Conservation (phyloP, 2,113 vertebrate species). For the Dermatemys mawii region DNA sequence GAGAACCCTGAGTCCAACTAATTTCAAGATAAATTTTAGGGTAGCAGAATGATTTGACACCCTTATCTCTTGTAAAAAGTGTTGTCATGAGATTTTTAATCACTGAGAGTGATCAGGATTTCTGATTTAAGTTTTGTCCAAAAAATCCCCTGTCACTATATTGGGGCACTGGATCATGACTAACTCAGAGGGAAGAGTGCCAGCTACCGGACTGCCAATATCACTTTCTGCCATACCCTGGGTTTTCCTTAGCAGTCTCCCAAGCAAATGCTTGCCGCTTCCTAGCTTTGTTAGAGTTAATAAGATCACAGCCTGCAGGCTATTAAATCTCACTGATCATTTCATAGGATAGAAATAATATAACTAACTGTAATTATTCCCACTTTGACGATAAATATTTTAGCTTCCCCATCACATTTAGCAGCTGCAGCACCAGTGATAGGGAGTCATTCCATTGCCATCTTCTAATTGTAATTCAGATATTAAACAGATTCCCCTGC, state of each 20-base stretch:
- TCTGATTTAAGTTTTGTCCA: not conserved
- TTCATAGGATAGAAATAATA: fast-evolving
- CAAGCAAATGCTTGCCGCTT: not conserved
- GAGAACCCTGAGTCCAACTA: fast-evolving
- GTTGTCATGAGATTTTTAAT: fast-evolving
- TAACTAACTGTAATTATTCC: not conserved
- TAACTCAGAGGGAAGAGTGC: not conserved
- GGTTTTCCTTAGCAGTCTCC: constrained; percentile 3
- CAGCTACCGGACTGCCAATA: constrained; percentile 32
- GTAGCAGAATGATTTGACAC: not conserved
- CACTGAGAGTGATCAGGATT: not conserved
- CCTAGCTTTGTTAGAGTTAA: not conserved
- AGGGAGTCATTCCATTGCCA: not conserved
- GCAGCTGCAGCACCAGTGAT: not conserved
- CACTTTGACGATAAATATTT: fast-evolving
- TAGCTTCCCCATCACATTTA: not conserved
- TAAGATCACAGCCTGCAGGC: not conserved
- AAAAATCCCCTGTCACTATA: fast-evolving
- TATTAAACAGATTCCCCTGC: not conserved
- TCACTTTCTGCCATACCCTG: constrained; percentile 32
- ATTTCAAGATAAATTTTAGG: fast-evolving
- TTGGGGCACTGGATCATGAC: not conserved
- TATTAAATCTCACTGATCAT: not conserved
- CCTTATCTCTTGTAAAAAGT: not conserved
- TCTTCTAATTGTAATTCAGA: not conserved